Conservation (phyloP, 2,888 invertebrate species). For the Linhomoeus sp. region DNA sequence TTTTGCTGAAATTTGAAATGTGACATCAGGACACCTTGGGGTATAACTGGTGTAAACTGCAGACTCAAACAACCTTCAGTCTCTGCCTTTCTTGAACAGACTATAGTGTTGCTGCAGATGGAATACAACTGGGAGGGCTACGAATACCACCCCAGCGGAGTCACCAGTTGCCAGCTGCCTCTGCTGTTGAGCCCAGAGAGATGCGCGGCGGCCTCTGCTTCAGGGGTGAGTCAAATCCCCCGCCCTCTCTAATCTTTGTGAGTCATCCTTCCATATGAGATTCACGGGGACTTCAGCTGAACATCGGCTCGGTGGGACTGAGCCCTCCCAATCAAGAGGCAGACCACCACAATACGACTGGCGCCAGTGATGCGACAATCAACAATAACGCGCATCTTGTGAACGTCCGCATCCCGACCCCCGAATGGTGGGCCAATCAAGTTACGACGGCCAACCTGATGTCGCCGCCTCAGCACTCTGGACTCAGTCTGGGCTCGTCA, state of each 20-base stretch:
- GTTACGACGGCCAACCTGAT: not conserved
- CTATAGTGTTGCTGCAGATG: no score
- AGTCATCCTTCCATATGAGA: no score
- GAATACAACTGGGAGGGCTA: conserved; percentile 7
- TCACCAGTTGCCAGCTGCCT: conserved; percentile 3
- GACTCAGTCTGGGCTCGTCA: no score
- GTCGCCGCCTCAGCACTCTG: not conserved
- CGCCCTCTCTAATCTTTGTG: no score
- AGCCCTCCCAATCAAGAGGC: conserved; percentile 1
- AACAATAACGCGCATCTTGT: not conserved
- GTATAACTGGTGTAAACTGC: no score
- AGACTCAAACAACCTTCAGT: no score
- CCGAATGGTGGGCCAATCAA: conserved; percentile 6
- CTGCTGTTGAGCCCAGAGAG: not conserved
- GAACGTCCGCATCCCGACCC: conserved; percentile 5
- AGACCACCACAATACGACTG: not conserved
- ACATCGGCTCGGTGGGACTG: not conserved
- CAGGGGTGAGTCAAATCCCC: no score
- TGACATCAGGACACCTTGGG: no score
- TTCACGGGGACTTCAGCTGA: not conserved
- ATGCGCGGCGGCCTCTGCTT: no score
- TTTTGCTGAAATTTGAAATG: no score
- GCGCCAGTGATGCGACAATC: no score
- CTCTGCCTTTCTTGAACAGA: no score
- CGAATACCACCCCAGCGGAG: conserved; percentile 3